A percentile compares a stretch with the other conserved stretches of the same genome.
Conservation (phyloP, 2,888 invertebrate species). For the Rotaria magnacalcarata region DNA sequence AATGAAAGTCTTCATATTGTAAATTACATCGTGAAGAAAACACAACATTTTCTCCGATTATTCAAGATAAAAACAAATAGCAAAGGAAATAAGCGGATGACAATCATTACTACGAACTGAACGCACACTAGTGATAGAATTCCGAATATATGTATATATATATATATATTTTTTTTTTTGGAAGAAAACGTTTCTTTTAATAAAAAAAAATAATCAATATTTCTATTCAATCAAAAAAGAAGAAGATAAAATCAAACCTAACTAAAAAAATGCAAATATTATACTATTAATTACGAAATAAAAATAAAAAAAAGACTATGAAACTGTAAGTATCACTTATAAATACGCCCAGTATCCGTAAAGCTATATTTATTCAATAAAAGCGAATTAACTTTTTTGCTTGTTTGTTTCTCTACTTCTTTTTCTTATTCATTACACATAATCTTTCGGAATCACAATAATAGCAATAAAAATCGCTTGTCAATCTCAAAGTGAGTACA, state of each 20-base stretch:
- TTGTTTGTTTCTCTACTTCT: no score
- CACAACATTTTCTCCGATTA: neutral
- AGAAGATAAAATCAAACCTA: neutral
- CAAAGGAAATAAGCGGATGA: neutral
- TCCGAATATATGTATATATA: neutral
- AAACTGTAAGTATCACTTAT: neutral
- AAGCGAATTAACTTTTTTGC: no score
- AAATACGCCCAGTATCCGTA: neutral
- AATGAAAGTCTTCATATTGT: neutral
- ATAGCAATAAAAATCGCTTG: neutral
- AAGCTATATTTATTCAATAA: neutral
- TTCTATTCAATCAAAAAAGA: neutral
- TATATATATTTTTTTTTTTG: neutral
- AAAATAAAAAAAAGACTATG: neutral
- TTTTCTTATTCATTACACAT: no score
- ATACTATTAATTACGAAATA: neutral
- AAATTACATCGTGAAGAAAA: neutral
- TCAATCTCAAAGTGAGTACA: neutral
- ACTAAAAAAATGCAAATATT: neutral
- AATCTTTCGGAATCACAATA: no score
- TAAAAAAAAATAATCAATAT: neutral
- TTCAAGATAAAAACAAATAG: neutral
- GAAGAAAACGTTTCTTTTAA: neutral
- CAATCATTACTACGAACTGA: neutral
- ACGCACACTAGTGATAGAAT: neutral